phyloP scores from a whole-genome alignment of 2,888 invertebrate species.

The Lacanobia wlatinum region DNA sequence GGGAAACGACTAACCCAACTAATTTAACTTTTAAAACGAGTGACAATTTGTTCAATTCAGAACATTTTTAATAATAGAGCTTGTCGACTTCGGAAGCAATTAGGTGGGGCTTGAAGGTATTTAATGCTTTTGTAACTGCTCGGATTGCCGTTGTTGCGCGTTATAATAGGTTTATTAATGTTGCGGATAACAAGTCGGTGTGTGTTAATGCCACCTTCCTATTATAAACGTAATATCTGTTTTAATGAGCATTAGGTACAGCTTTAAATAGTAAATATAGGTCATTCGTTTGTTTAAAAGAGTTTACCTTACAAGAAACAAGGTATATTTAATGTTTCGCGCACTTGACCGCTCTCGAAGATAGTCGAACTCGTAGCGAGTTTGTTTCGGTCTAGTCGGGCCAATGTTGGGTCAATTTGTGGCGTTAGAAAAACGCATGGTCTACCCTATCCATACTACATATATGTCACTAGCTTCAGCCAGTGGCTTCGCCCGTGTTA shows the following conservation, averaged over 20 bases:
- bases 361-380: not conserved
- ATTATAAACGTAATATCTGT: constrained; percentile 41
- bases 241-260: constrained; percentile 23
- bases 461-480: too few relatives aligned
- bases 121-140: constrained; percentile 68
- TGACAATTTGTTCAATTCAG: constrained; percentile 85
- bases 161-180: constrained; percentile 61
- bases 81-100: constrained; percentile 76
- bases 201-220: constrained; percentile 50
- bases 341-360: not conserved
- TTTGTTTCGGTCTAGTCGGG: not conserved
- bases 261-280: not conserved
- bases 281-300: too few relatives aligned
- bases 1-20: constrained; percentile 84
- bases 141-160: constrained; percentile 59
- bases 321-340: not conserved
- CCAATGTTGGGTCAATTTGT: not conserved
- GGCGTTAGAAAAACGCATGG: not conserved
- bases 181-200: constrained; percentile 46
- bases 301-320: too few relatives aligned
- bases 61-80: constrained; percentile 78
- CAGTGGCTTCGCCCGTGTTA: too few relatives aligned
- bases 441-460: not conserved
- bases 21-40: constrained; percentile 88
- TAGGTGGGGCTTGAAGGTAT: constrained; percentile 71